Evolutionary conservation across 2,113 vertebrate genomes (phyloP).

Genomic region (Mirza zaza): DNA sequence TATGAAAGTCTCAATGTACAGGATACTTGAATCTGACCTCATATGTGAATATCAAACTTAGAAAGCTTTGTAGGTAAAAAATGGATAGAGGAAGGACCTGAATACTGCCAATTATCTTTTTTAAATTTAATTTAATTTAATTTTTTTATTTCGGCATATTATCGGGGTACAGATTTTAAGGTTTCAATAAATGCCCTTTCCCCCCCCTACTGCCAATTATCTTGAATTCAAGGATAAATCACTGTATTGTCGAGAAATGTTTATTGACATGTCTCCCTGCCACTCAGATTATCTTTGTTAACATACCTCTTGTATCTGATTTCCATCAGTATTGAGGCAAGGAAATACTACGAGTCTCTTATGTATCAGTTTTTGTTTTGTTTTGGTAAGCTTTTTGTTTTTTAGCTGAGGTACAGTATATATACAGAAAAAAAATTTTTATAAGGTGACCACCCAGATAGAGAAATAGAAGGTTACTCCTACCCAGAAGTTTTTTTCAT

Average conservation of each 20-base stretch:
- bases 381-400: background rate
- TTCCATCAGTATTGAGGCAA: background rate
- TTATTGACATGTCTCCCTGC: background rate
- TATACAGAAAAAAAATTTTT: background rate
- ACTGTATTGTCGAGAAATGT: background rate
- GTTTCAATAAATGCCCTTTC: too few relatives aligned
- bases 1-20: constrained; percentile 24
- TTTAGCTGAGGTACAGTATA: background rate
- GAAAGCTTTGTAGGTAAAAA: constrained; percentile 18
- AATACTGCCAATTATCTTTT: background rate
- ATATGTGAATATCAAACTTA: constrained; percentile 10
- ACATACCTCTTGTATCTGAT: background rate
- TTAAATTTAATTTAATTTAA: too few relatives aligned
- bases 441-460: background rate
- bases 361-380: background rate
- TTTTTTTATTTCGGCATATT: too few relatives aligned
- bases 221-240: background rate
- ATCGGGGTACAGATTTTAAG: too few relatives aligned
- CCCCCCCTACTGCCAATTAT: background rate
- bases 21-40: background rate
- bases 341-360: background rate
- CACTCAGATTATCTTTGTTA: background rate
- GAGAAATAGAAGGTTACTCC: background rate
- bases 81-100: background rate
- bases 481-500: background rate